A percentile compares a stretch with the other conserved stretches of the same genome.
phyloP scores from a whole-genome alignment of 37 sponge, comb jelly and placozoan species.

The Geodia barretti region DNA sequence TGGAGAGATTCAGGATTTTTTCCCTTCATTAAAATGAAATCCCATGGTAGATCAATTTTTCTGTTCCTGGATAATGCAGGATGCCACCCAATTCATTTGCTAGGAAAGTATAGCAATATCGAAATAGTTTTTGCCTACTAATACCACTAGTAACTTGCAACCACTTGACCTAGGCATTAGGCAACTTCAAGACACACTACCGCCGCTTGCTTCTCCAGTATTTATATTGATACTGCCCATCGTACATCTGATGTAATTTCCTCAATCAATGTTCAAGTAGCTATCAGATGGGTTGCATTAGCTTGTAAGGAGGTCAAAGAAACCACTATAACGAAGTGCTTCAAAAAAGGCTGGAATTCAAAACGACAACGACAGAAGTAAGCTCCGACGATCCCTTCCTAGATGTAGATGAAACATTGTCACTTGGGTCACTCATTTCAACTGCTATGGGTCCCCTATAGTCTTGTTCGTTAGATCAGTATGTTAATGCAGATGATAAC shows the following conservation, averaged over 20 bases:
- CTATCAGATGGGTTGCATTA: slow-evolving; percentile 56
- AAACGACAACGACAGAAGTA: no score
- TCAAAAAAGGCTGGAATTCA: slow-evolving; percentile 60
- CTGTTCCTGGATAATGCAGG: slow-evolving; percentile 76
- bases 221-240: slow-evolving; percentile 63
- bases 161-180: slow-evolving; percentile 66
- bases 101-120: slow-evolving; percentile 65
- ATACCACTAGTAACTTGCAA: slow-evolving; percentile 62
- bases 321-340: slow-evolving; percentile 66
- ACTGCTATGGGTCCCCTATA: no score
- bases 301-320: slow-evolving; percentile 53
- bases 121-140: slow-evolving; percentile 61
- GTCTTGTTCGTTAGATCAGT: no score
- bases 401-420: no score
- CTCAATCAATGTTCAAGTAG: no score
- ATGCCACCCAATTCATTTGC: slow-evolving; percentile 59
- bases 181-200: slow-evolving; percentile 48
- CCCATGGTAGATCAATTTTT: slow-evolving; percentile 26
- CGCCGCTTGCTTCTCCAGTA: slow-evolving; percentile 25
- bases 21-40: slow-evolving; percentile 22
- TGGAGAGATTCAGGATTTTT: slow-evolving; percentile 51
- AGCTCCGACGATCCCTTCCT: no score
- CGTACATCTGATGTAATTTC: slow-evolving; percentile 43
- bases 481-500: no score
- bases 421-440: no score